These are phyloP conservation scores for Caenorhabditis plicata DNA, from an alignment of 2,888 invertebrate species.

Conservation along the genomic window DNA sequence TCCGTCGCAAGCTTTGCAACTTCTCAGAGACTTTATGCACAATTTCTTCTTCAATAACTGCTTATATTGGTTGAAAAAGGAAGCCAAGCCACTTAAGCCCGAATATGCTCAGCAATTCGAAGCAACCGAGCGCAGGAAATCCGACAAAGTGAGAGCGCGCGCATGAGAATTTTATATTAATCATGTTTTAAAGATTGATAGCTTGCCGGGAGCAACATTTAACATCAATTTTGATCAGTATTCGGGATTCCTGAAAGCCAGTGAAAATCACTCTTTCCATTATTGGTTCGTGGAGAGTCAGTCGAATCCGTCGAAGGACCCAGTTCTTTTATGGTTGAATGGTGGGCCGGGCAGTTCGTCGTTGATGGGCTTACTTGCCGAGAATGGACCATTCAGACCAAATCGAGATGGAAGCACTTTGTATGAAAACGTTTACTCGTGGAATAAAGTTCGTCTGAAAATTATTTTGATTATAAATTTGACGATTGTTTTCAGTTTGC, in stretches of 20 bases:
- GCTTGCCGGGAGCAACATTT: conserved; percentile 42
- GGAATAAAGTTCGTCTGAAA: conserved; percentile 48
- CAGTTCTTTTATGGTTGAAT: conserved; percentile 47
- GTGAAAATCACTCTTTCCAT: conserved; percentile 31
- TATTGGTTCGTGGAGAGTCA: conserved; percentile 47
- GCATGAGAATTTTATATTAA: not conserved
- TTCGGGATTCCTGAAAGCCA: conserved; percentile 45
- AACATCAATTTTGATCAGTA: conserved; percentile 46
- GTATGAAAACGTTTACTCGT: conserved; percentile 50
- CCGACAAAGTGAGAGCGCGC: conserved; percentile 38
- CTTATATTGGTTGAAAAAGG: conserved; percentile 30
- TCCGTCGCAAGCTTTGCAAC: conserved; percentile 38
- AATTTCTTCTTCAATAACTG: conserved; percentile 30
- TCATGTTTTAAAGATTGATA: conserved; percentile 15
- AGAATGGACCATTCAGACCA: conserved; percentile 67
- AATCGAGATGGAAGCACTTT: conserved; percentile 47
- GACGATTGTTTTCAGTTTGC: conserved; percentile 36
- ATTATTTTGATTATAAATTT: not conserved
- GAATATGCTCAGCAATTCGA: conserved; percentile 17
- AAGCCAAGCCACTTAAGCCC: conserved; percentile 25
- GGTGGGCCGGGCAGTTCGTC: conserved; percentile 51
- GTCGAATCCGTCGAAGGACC: conserved; percentile 24
- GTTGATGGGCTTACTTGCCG: conserved; percentile 65
- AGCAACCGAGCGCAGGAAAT: conserved; percentile 7
- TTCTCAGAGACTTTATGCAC: conserved; percentile 31